These are phyloP conservation scores for Lutraria rhynchaena DNA, from an alignment of 1,140 invertebrate species.

Conservation along the genomic window DNA sequence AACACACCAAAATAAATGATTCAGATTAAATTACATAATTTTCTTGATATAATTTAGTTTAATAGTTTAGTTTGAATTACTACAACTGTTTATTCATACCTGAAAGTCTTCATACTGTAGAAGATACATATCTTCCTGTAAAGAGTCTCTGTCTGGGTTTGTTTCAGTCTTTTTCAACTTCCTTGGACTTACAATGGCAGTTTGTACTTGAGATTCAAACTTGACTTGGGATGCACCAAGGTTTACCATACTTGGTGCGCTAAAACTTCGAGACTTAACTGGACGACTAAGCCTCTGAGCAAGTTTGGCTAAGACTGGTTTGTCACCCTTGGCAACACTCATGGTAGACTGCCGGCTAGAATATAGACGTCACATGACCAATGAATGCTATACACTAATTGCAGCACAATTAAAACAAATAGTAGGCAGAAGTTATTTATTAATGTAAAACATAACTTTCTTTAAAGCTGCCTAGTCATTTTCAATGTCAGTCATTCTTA, in stretches of 20 bases:
- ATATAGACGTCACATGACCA: constrained; percentile 32
- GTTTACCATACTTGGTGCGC: constrained; percentile 77
- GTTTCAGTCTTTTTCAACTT: constrained; percentile 21
- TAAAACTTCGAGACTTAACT: constrained; percentile 62
- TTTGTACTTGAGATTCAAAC: constrained; percentile 67
- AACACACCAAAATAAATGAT: too few species aligned
- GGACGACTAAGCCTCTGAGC: background rate
- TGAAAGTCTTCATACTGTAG: constrained; percentile 9
- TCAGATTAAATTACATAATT: too few species aligned
- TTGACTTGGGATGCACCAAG: constrained; percentile 71
- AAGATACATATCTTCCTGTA: constrained; percentile 4
- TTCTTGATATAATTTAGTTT: too few species aligned
- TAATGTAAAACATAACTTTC: too few species aligned
- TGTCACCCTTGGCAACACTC: constrained; percentile 60
- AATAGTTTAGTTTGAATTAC: too few species aligned
- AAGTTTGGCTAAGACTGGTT: constrained; percentile 14
- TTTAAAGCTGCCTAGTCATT: too few species aligned
- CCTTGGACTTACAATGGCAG: constrained; percentile 59
- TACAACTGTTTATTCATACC: too few species aligned
- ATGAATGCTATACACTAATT: too few species aligned
- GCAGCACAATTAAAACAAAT: too few species aligned
- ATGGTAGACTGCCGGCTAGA: constrained; percentile 67
- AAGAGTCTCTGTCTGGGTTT: background rate
- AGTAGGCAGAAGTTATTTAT: too few species aligned
- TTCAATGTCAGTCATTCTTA: too few species aligned